Evolutionary conservation across 2,797 vertebrate genomes (phyloP), one percentile per base, ranked within the genome.

Genomic region (Gymnoscopelus braueri): DNA sequence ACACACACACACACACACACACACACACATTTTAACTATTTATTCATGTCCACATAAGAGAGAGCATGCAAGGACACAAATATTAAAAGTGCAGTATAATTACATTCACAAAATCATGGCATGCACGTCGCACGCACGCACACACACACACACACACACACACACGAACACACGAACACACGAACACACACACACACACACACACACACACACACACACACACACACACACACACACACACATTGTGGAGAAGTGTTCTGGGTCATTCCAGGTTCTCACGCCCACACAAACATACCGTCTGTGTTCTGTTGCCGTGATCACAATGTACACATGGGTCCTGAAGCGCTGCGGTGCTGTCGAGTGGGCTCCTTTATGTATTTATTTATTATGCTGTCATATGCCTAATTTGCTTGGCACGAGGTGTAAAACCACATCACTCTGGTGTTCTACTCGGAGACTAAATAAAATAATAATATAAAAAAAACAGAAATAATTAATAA

Each of bases 271-370:
- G 68, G 74, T 75, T 75, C 73, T 72, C 73, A 76, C 56, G 23
- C 51, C 26, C 71, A 75, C 59, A 47, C 54, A 48, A 62, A 11
- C 9, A 7, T 52, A 61, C 57, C 69, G 65, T 65, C 74, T 84
- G 53, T 72, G 49, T 61, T 71, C 69, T 67, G 49, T 32, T 32
- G 29, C 29, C 29, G 29, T 73, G 68, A 74, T 86, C 85, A 88
- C 85, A 77, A 78, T 78, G 60, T 81, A 87, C 84, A 91, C 88
- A 88, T 84, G 64, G 89, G 84, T 88, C 83, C 89, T 87, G 84
- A 86, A 87, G 81, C 68, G 56, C n/a, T 69, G 53, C 74, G 15
- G 5, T 4, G 5, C 32, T 35, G 32, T 4, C 5, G 5, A 35
- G 32, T 35, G 32, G 32, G 32, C 32, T 35, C 4, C 32, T 29